Conservation (phyloP, 2,888 invertebrate genomes). For the Balanococcus diminutus region DNA sequence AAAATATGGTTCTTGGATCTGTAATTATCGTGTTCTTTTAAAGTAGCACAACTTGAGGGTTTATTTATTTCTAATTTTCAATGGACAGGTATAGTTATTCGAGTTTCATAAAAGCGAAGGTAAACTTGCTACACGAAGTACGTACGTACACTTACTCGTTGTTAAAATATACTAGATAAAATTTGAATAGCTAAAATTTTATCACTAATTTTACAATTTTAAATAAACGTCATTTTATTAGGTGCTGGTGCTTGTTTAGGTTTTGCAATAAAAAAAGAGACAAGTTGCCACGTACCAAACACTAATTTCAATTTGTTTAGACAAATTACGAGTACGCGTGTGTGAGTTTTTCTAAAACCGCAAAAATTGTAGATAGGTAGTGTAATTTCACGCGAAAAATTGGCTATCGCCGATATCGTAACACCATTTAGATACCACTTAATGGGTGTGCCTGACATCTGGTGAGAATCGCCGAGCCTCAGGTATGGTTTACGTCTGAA, state of each 20-base stretch:
- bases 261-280: not conserved
- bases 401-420: not conserved
- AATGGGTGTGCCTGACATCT: slow-evolving; percentile 17
- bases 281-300: not conserved
- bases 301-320: not conserved
- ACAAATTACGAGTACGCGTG: not conserved
- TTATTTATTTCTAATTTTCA: not conserved
- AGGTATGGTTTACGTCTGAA: slow-evolving; percentile 1
- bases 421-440: slow-evolving; percentile 16
- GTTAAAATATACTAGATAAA: not conserved
- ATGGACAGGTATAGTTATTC: not conserved
- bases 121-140: not conserved
- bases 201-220: not conserved
- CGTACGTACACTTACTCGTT: not conserved
- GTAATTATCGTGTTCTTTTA: not conserved
- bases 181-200: not conserved
- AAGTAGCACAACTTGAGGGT: slow-evolving; percentile 7
- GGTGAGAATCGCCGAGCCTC: not conserved
- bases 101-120: not conserved
- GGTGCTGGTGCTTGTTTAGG: not conserved
- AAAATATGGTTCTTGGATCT: not conserved
- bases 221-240: not conserved
- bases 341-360: not conserved
- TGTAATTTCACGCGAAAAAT: not conserved
- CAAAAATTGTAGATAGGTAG: too few relatives aligned